A percentile compares a stretch with the other conserved stretches of the same genome.
Conservation (phyloP, 1,140 invertebrate species). For the Trichomalopsis sarcophagae region DNA sequence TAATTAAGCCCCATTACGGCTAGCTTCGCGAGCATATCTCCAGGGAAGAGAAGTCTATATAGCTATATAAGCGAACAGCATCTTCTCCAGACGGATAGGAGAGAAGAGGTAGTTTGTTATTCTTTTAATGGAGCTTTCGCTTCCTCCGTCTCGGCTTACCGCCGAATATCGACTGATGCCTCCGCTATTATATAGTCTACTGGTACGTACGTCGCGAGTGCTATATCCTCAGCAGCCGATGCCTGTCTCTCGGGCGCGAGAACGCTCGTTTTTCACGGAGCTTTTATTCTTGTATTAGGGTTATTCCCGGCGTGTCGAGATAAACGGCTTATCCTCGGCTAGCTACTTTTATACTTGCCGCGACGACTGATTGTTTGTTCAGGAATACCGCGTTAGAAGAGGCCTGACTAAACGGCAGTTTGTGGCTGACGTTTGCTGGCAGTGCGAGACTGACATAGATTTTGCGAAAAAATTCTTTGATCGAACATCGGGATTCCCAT, state of each 20-base stretch:
- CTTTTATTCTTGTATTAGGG: conserved; percentile 41
- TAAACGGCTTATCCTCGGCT: conserved; percentile 8
- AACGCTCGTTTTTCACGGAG: conserved; percentile 25
- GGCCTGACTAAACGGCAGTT: background rate
- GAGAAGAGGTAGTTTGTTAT: conserved; percentile 58
- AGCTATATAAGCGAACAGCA: background rate
- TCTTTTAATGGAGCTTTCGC: conserved; percentile 57
- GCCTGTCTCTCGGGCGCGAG: background rate
- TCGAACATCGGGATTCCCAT: too few relatives aligned
- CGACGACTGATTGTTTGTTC: conserved; percentile 1
- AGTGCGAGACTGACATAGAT: background rate
- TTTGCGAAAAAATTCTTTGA: too few relatives aligned
- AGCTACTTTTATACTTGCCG: conserved; percentile 2
- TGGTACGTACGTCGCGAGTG: background rate
- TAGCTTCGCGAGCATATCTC: conserved; percentile 56
- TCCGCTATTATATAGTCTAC: background rate
- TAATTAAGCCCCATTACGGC: conserved; percentile 68
- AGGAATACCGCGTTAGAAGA: conserved; percentile 12
- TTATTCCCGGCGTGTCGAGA: conserved; percentile 26
- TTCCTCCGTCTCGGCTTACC: conserved; percentile 44
- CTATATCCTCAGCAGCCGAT: background rate
- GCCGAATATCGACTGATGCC: conserved; percentile 20
- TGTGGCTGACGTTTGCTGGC: background rate
- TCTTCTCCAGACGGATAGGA: background rate
- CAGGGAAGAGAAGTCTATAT: background rate